Percentiles rank a stretch among this genome's conserved stretches.
These are phyloP conservation scores for Pseudomyrmex dendroicus DNA, from an alignment of 1,140 invertebrate species.

Conservation along the genomic window DNA sequence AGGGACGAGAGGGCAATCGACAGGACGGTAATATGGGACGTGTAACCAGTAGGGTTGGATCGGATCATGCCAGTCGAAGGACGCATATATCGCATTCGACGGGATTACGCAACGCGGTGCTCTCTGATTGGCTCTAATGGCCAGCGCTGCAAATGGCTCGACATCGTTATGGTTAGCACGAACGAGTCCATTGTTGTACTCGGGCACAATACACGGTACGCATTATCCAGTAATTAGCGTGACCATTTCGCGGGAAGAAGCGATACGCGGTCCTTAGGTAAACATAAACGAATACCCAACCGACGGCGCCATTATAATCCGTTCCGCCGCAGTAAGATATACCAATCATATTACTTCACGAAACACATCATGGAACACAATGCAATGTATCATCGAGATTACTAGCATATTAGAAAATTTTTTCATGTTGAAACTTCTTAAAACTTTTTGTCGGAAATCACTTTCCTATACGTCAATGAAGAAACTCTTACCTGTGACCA, in stretches of 20 bases:
- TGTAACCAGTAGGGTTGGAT: conserved; percentile 70
- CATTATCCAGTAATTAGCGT: conserved; percentile 67
- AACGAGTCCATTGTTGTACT: conserved; percentile 72
- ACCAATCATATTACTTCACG: not conserved
- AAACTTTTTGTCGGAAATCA: not conserved
- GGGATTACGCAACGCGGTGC: conserved; percentile 79
- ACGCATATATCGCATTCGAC: conserved; percentile 74
- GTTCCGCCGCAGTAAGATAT: not conserved
- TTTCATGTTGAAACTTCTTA: conserved; percentile 8
- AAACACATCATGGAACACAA: not conserved
- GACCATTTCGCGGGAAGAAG: conserved; percentile 40
- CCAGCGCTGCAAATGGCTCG: conserved; percentile 74
- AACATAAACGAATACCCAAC: conserved; percentile 25
- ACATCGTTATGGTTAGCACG: conserved; percentile 74
- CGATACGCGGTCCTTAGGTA: conserved; percentile 32
- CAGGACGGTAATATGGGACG: conserved; percentile 70
- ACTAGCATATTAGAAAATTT: not conserved
- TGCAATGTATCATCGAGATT: not conserved
- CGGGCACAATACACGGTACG: conserved; percentile 61
- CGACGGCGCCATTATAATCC: not conserved
- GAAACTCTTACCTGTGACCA: conserved; percentile 92
- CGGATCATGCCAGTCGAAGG: conserved; percentile 68
- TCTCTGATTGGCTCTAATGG: conserved; percentile 79
- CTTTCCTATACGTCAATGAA: not conserved
- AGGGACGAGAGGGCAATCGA: conserved; percentile 68